These are phyloP conservation scores for Serripes groenlandicus DNA, from an alignment of 2,888 invertebrate species.

Conservation along the genomic window DNA sequence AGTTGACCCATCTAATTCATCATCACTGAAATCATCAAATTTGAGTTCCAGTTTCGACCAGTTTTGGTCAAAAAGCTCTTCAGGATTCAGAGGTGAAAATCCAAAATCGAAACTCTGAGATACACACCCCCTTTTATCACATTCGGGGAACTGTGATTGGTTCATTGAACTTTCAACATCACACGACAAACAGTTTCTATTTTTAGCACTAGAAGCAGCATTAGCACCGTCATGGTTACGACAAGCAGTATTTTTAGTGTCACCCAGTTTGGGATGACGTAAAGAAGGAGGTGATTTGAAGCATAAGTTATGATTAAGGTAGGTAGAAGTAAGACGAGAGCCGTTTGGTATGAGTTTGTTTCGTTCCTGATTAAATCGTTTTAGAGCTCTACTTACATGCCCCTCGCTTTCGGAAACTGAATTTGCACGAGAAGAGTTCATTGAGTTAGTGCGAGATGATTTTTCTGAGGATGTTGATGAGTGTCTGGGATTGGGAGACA, in stretches of 20 bases:
- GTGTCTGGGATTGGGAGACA: constrained; percentile 19
- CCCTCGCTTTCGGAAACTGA: constrained; percentile 57
- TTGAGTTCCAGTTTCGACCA: constrained; percentile 81
- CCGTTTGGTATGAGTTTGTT: constrained; percentile 63
- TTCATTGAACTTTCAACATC: constrained; percentile 60
- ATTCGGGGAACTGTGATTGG: constrained; percentile 42
- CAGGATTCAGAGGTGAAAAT: constrained; percentile 72
- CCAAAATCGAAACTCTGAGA: constrained; percentile 65
- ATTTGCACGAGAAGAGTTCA: constrained; percentile 32
- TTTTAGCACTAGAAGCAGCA: constrained; percentile 61
- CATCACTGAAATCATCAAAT: constrained; percentile 76
- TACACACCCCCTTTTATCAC: constrained; percentile 53
- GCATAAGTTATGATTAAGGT: constrained; percentile 46
- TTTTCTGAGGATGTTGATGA: constrained; percentile 33
- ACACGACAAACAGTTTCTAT: constrained; percentile 67
- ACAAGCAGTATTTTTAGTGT: constrained; percentile 46
- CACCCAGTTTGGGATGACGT: constrained; percentile 56
- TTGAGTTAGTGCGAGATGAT: constrained; percentile 32
- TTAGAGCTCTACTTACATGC: constrained; percentile 68
- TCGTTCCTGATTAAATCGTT: constrained; percentile 66
- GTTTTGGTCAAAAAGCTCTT: constrained; percentile 81
- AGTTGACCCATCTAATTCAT: constrained; percentile 51
- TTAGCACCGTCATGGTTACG: constrained; percentile 46
- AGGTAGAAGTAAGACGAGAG: constrained; percentile 47
- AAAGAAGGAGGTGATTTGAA: constrained; percentile 59